Evolutionary conservation across 2,113 vertebrate genomes (phyloP).

Genomic region (Loxodonta africana): DNA sequence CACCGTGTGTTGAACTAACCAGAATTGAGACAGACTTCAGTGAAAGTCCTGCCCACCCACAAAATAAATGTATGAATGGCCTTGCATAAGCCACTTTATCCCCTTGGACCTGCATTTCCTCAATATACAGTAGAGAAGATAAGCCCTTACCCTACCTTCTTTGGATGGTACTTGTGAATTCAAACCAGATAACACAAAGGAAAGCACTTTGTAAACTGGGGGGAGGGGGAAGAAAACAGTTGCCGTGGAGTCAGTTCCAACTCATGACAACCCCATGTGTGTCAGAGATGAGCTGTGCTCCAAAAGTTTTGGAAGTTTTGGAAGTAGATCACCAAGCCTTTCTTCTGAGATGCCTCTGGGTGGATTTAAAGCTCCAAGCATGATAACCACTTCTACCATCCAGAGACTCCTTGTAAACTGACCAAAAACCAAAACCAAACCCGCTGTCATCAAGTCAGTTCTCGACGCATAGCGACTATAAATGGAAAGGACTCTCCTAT

Average conservation of each 20-base stretch:
- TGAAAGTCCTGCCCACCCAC: background rate
- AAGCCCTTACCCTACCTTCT: background rate
- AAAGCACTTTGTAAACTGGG: slow-evolving; percentile 46
- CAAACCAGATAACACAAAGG: background rate
- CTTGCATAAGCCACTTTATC: background rate
- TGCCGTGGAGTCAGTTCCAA: background rate
- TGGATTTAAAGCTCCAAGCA: background rate
- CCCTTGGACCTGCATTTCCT: background rate
- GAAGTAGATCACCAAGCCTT: background rate
- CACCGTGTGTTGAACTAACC: background rate
- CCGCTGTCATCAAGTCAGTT: too few relatives aligned
- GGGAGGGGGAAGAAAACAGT: background rate
- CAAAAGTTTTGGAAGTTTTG: background rate
- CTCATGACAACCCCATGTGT: background rate
- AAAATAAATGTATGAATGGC: background rate
- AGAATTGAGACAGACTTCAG: background rate
- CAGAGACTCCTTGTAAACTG: background rate
- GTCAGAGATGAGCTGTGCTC: background rate
- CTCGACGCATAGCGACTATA: background rate
- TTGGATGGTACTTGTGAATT: background rate
- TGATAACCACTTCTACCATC: background rate
- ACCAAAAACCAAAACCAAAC: background rate
- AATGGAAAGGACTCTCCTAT: background rate
- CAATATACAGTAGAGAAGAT: background rate
- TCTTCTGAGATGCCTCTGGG: background rate